Evolutionary conservation across 2,888 invertebrate species (phyloP).

Genomic region (Prosopocoilus inquinatus): DNA sequence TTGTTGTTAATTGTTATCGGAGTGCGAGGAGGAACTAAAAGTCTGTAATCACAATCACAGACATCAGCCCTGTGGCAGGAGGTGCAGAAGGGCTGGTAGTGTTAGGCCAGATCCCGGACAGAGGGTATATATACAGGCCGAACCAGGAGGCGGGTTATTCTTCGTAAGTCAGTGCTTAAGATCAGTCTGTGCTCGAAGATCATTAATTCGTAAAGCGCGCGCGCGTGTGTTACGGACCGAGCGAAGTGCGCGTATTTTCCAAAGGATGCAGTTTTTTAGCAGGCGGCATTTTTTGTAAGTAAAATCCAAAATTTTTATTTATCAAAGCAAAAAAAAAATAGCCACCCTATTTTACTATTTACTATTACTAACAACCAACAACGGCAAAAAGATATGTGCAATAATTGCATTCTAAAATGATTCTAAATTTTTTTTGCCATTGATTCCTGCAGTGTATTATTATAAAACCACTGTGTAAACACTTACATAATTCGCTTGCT

Average conservation of each 20-base stretch:
- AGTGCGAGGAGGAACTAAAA: background rate
- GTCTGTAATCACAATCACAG: background rate
- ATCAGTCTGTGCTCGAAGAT: conserved; percentile 2
- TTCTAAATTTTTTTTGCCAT: no score
- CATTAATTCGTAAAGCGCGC: background rate
- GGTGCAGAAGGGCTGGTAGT: conserved; percentile 1
- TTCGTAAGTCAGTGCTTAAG: conserved; percentile 1
- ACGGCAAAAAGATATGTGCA: no score
- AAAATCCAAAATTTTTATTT: background rate
- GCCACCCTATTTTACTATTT: no score
- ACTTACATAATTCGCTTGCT: no score
- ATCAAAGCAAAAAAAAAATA: no score
- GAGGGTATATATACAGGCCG: conserved; percentile 4
- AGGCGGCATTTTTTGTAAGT: background rate
- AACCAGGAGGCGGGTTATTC: conserved; percentile 1
- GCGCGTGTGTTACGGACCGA: background rate
- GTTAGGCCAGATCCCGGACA: background rate
- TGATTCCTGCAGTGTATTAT: no score
- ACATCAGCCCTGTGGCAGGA: background rate
- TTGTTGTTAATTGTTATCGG: no score
- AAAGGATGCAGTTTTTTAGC: conserved; percentile 1
- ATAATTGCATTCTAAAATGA: no score
- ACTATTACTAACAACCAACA: no score
- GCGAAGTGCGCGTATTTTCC: background rate
- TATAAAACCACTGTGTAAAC: no score